Conservation (phyloP, 2,888 invertebrate species). For the Apamea monoglypha region DNA sequence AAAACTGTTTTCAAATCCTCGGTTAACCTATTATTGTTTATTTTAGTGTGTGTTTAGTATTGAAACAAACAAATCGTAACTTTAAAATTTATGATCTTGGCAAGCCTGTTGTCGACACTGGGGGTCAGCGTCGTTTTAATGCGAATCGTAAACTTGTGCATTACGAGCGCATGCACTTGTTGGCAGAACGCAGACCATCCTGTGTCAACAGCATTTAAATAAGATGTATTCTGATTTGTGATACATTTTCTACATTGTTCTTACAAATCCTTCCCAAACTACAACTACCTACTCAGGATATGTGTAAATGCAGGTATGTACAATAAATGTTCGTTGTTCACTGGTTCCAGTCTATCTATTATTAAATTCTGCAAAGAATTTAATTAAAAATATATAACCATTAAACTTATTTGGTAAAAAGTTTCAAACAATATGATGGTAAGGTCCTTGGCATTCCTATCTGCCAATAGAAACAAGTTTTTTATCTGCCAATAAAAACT, state of each 20-base stretch:
- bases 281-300: neutral
- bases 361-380: neutral
- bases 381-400: neutral
- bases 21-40: slow-evolving; percentile 23
- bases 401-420: neutral
- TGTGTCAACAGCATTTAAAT: slow-evolving; percentile 35
- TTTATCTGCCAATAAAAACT: too few relatives aligned
- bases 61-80: slow-evolving; percentile 44
- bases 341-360: neutral
- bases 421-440: neutral
- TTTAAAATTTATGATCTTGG: slow-evolving; percentile 58
- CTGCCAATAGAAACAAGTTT: neutral
- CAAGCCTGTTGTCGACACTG: slow-evolving; percentile 28
- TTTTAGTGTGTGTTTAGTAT: slow-evolving; percentile 34
- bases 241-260: slow-evolving; percentile 10
- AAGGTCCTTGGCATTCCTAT: too few relatives aligned
- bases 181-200: slow-evolving; percentile 39
- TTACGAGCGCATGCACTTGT: slow-evolving; percentile 47
- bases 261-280: neutral
- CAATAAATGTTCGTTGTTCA: neutral
- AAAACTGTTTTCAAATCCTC: slow-evolving; percentile 14
- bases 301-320: slow-evolving; percentile 34
- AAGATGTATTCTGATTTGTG: neutral
- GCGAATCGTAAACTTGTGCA: slow-evolving; percentile 59
- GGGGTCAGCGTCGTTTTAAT: slow-evolving; percentile 42